A percentile compares a stretch with the other conserved stretches of the same genome.
Evolutionary conservation across 2,113 vertebrate genomes (phyloP).

Genomic region (Pachypanchax playfairii): DNA sequence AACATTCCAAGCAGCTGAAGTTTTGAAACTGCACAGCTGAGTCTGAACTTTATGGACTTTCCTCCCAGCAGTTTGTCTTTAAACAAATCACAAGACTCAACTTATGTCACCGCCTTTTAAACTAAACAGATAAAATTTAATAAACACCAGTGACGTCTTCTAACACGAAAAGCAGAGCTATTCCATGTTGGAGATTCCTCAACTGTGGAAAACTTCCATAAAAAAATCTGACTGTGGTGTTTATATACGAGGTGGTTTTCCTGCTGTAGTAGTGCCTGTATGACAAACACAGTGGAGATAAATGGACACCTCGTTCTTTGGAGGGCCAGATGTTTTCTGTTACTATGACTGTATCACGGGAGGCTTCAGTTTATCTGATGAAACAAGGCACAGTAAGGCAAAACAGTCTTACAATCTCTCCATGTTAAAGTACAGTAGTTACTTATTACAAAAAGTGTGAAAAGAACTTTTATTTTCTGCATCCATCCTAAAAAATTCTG

Average conservation of each 20-base stretch:
- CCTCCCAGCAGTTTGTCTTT: slow-evolving; percentile 7
- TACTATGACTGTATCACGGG: too few relatives aligned
- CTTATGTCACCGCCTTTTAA: slow-evolving; percentile 5
- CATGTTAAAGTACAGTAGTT: not conserved
- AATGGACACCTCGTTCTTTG: slow-evolving; percentile 27
- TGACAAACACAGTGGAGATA: slow-evolving; percentile 35
- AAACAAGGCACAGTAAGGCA: too few relatives aligned
- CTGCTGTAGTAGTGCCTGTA: not conserved
- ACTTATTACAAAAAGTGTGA: not conserved
- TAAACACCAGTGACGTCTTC: slow-evolving; percentile 26
- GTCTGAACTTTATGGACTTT: not conserved
- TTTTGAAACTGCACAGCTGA: too few relatives aligned
- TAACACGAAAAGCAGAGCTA: slow-evolving; percentile 5
- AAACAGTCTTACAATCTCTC: too few relatives aligned
- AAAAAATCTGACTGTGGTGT: slow-evolving; percentile 26
- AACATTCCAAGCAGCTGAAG: not conserved
- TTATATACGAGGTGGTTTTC: slow-evolving; percentile 29
- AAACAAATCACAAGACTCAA: slow-evolving; percentile 35
- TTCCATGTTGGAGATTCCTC: not conserved
- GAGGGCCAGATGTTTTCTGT: slow-evolving; percentile 55
- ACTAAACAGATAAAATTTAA: slow-evolving; percentile 35
- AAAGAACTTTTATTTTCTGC: too few relatives aligned
- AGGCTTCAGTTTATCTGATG: not conserved
- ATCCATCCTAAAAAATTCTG: too few relatives aligned
- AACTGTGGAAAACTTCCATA: slow-evolving; percentile 22